These are phyloP conservation scores for Martes flavigula DNA, from an alignment of 2,797 vertebrate species.

Conservation along the genomic window DNA sequence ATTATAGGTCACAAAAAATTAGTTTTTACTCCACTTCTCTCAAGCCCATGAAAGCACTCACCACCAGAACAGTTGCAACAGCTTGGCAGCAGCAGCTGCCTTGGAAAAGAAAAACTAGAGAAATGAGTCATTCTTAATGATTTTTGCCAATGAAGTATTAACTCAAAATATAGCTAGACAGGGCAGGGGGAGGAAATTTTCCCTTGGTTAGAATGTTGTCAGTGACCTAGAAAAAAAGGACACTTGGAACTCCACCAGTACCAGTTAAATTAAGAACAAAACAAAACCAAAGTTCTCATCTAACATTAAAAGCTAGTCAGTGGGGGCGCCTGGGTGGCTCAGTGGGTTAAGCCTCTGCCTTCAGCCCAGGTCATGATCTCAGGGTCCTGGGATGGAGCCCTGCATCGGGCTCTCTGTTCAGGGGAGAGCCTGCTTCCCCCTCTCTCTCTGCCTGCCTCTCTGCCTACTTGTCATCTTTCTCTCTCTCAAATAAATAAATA, in stretches of 20 bases:
- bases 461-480: too few relatives aligned
- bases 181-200: background rate
- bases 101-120: slow-evolving; percentile 63
- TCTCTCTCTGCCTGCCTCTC: too few relatives aligned
- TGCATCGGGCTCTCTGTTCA: too few relatives aligned
- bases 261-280: background rate
- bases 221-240: background rate
- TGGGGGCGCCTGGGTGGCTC: background rate
- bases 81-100: slow-evolving; percentile 74
- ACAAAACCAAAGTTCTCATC: background rate
- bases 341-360: too few relatives aligned
- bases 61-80: slow-evolving; percentile 68
- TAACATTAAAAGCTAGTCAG: background rate
- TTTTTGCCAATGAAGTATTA: slow-evolving; percentile 74
- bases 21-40: slow-evolving; percentile 41
- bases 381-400: too few relatives aligned
- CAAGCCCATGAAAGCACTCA: slow-evolving; percentile 17
- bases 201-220: slow-evolving; percentile 7
- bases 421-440: too few relatives aligned
- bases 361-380: too few relatives aligned
- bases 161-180: slow-evolving; percentile 68
- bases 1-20: slow-evolving; percentile 43
- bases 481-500: too few relatives aligned
- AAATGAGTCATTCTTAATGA: slow-evolving; percentile 78
- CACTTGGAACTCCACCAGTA: background rate